Evolutionary conservation across 2,888 invertebrate species (phyloP), one percentile per base, ranked within the genome.

Genomic region (Eustalomyia histrio): DNA sequence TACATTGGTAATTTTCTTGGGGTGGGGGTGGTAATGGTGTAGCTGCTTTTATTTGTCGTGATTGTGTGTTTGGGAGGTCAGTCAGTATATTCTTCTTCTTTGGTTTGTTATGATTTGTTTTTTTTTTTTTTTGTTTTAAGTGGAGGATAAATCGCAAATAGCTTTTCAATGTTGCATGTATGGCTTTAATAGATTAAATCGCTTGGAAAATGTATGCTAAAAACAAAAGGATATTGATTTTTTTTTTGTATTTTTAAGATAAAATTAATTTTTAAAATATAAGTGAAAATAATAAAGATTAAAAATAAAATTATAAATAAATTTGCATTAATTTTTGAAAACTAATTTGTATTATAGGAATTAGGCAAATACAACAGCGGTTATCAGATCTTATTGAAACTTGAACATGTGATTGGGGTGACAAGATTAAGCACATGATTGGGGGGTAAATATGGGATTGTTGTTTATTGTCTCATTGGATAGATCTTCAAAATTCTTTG

Each of bases 121-220:
- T 33, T 47, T 43, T 53, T 57, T 57, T 50, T 50, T 47, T 43
- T 53, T 57, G 50, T 50, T 50, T 65, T 35, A 18, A 35, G 33
- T 5, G 47, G 47, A 61, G 63, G 74, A 58, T 65, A 35, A 74
- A 67, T 74, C 29, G 74, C 65, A 67, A 74, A 67, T 74, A 67
- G 74, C 58, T 74, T 74, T 74, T 74, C 74, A 74, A 74, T 74
- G 65, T 60, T 58, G 35, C 18, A 14, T 35, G 52, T 16, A 21
- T 57, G 65, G 55, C 60, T 60, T 67, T 74, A 60, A 67, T 39
- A 52, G 58, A 74, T 74, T 65, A 53, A 74, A 74, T 52, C 58
- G 60, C 65, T 67, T 52, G 74, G 74, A 74, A 74, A 74, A 74
- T 67, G 35, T 67, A 60, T 73, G 64, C 64, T 55, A 52, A 65